Evolutionary conservation across 1,140 invertebrate genomes (phyloP).

Genomic region (Portunus trituberculatus): DNA sequence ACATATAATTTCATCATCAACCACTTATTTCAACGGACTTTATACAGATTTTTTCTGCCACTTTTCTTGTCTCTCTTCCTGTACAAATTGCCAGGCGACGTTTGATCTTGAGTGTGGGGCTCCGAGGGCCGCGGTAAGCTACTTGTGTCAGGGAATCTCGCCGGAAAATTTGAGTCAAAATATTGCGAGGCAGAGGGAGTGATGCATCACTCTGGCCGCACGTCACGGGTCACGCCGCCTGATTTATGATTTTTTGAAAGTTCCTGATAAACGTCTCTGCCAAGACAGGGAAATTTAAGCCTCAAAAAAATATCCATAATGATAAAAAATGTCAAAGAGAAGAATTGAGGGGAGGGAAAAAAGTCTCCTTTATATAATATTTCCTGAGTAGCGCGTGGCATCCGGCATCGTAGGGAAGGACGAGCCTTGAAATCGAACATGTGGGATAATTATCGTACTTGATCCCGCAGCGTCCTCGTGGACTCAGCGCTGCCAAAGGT

Average conservation of each 20-base stretch:
- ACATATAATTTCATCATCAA: too few relatives aligned
- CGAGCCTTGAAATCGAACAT: not conserved
- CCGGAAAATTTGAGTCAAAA: constrained; percentile 58
- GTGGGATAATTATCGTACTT: constrained; percentile 49
- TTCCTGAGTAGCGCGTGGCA: too few relatives aligned
- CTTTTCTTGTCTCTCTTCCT: not conserved
- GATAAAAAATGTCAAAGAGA: not conserved
- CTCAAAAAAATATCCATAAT: not conserved
- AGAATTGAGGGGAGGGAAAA: not conserved
- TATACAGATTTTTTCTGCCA: not conserved
- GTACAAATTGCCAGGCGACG: constrained; percentile 42
- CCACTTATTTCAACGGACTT: too few relatives aligned
- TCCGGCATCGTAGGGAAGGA: not conserved
- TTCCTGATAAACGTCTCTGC: not conserved
- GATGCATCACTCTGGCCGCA: constrained; percentile 48
- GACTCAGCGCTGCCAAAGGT: constrained; percentile 34
- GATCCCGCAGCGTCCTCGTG: not conserved
- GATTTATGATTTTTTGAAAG: constrained; percentile 60
- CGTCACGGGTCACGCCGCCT: constrained; percentile 26
- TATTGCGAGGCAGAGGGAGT: not conserved
- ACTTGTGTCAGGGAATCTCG: constrained; percentile 56
- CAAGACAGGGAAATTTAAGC: not conserved
- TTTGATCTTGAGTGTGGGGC: constrained; percentile 54
- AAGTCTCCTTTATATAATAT: not conserved
- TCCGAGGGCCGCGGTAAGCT: constrained; percentile 46